Conservation (phyloP, 2,113 vertebrate genomes). For the Triplophysa rosa region DNA sequence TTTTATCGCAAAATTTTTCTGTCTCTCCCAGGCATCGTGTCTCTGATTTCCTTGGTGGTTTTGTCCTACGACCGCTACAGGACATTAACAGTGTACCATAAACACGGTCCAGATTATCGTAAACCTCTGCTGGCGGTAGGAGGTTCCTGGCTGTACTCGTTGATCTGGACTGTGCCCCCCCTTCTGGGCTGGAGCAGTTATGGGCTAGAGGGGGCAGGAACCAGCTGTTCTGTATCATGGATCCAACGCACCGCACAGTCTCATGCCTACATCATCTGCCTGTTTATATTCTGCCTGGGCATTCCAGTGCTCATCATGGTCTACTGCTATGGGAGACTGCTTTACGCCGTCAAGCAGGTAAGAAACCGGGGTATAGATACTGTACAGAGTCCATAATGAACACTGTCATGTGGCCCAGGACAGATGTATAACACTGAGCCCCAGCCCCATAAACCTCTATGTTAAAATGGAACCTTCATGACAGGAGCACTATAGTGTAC, state of each 20-base stretch:
- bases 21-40: conserved; percentile 79
- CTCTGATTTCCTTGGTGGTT: conserved; percentile 83
- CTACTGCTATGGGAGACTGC: conserved; percentile 83
- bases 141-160: conserved; percentile 83
- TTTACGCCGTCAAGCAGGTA: conserved; percentile 85
- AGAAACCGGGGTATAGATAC: conserved; percentile 18
- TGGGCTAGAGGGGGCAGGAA: conserved; percentile 81
- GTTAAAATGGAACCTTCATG: too few species aligned
- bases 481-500: too few species aligned
- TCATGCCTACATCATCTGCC: conserved; percentile 83
- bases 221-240: conserved; percentile 86
- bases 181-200: conserved; percentile 89
- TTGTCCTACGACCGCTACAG: conserved; percentile 87
- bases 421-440: too few species aligned
- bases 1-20: neutral
- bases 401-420: too few species aligned
- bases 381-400: too few species aligned
- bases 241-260: conserved; percentile 73
- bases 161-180: conserved; percentile 86
- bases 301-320: conserved; percentile 82
- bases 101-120: conserved; percentile 69
- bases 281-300: conserved; percentile 85
- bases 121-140: conserved; percentile 80
- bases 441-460: too few species aligned
- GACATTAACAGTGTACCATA: conserved; percentile 82